Percentiles rank a stretch among this genome's conserved stretches.
Conservation (phyloP, 2,797 vertebrate species). For the Sardinella longiceps region DNA sequence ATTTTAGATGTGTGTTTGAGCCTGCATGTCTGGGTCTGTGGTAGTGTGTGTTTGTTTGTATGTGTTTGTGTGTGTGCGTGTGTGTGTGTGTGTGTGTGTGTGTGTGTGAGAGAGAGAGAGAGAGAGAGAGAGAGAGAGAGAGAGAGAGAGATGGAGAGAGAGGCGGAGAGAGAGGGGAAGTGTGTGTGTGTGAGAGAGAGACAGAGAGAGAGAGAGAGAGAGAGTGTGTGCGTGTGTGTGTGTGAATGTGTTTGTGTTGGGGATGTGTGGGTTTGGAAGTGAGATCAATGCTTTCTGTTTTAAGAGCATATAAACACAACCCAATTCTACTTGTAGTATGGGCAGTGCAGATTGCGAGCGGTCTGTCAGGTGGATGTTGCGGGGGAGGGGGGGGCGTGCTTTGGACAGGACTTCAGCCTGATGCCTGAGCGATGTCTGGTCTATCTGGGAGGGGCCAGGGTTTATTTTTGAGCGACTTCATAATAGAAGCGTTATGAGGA, state of each 20-base stretch:
- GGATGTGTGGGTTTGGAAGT: background rate
- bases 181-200: background rate
- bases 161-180: background rate
- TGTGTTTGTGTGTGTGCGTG: background rate
- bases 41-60: background rate
- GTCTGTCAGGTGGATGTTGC: background rate
- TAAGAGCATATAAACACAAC: constrained; percentile 8
- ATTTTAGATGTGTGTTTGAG: background rate
- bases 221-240: background rate
- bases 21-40: background rate
- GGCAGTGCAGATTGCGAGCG: background rate
- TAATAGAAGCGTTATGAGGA: background rate
- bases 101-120: background rate
- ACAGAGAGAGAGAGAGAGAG: background rate
- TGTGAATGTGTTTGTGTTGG: background rate
- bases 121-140: background rate
- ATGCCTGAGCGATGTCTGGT: background rate
- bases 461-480: background rate
- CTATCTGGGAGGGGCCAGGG: background rate
- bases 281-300: background rate
- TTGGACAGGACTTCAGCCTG: background rate
- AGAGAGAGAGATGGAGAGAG: background rate
- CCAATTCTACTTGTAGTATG: background rate
- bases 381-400: background rate
- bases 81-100: background rate